phyloP scores from a whole-genome alignment of 2,888 invertebrate species.

The Drosophila stalkeri region DNA sequence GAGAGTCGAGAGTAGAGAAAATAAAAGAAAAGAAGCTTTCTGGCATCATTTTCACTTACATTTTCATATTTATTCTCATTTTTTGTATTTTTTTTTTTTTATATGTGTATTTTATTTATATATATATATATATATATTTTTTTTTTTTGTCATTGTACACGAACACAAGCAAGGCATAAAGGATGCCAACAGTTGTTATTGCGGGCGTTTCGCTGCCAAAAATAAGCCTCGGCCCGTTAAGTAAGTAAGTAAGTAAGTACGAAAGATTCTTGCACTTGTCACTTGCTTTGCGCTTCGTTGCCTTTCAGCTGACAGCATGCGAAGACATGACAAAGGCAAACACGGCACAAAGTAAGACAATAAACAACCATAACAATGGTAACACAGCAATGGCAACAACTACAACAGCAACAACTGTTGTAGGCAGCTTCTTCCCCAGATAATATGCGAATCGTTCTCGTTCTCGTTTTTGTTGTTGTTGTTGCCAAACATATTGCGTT shows the following conservation, averaged over 20 bases:
- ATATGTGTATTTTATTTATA: background rate
- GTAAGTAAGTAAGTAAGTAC: slow-evolving; percentile 53
- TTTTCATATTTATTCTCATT: slow-evolving; percentile 22
- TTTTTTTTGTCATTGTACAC: background rate
- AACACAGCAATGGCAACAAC: slow-evolving; percentile 9
- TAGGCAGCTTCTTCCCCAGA: slow-evolving; percentile 39
- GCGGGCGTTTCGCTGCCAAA: slow-evolving; percentile 42
- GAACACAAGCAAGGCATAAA: slow-evolving; percentile 27
- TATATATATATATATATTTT: background rate
- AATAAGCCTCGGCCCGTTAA: slow-evolving; percentile 51
- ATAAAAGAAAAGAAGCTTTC: slow-evolving; percentile 10
- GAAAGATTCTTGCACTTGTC: slow-evolving; percentile 69
- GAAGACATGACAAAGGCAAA: slow-evolving; percentile 53
- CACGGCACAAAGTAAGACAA: slow-evolving; percentile 59
- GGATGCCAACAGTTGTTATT: slow-evolving; percentile 54
- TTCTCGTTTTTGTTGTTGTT: slow-evolving; percentile 32
- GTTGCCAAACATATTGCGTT: slow-evolving; percentile 12
- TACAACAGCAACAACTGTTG: slow-evolving; percentile 17
- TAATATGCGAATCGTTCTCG: slow-evolving; percentile 48
- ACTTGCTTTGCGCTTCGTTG: slow-evolving; percentile 38
- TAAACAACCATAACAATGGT: slow-evolving; percentile 60
- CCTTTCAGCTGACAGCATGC: slow-evolving; percentile 49
- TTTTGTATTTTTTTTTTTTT: background rate
- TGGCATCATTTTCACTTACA: slow-evolving; percentile 22
- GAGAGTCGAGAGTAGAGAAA: background rate